A percentile compares a stretch with the other conserved stretches of the same genome.
Conservation (phyloP, 2,888 invertebrate species). For the Acanthopleura granulata region DNA sequence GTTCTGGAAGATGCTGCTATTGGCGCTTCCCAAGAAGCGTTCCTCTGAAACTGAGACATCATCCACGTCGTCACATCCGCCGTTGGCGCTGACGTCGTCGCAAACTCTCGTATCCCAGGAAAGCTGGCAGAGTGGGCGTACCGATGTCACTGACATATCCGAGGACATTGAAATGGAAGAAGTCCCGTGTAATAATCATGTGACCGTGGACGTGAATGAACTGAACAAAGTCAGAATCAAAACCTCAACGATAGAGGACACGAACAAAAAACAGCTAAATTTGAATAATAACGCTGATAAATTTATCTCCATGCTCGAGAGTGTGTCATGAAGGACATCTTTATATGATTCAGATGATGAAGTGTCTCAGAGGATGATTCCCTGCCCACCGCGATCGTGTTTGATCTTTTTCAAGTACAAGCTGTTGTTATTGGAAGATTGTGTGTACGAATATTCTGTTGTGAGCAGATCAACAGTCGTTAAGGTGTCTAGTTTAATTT, state of each 20-base stretch:
- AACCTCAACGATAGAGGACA: no score
- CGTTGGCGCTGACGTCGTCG: not conserved
- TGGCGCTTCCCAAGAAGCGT: constrained; percentile 12
- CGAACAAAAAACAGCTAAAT: not conserved
- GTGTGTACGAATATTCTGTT: no score
- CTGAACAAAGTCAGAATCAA: not conserved
- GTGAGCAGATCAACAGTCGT: no score
- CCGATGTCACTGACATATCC: not conserved
- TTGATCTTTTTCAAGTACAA: no score
- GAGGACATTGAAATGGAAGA: constrained; percentile 12
- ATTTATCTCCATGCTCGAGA: not conserved
- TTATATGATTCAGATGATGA: no score
- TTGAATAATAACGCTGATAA: constrained; percentile 1
- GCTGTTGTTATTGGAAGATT: no score
- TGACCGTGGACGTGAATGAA: not conserved
- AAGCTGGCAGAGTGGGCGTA: constrained; percentile 6
- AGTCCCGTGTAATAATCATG: not conserved
- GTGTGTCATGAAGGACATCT: not conserved
- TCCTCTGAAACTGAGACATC: not conserved
- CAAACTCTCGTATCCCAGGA: constrained; percentile 4
- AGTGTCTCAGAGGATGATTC: no score
- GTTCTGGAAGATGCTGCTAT: not conserved
- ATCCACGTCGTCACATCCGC: not conserved
- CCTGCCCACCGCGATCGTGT: no score
- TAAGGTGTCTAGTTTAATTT: no score